These are phyloP conservation scores for Bellardia pandia DNA, from an alignment of 2,888 invertebrate genomes.

Conservation along the genomic window DNA sequence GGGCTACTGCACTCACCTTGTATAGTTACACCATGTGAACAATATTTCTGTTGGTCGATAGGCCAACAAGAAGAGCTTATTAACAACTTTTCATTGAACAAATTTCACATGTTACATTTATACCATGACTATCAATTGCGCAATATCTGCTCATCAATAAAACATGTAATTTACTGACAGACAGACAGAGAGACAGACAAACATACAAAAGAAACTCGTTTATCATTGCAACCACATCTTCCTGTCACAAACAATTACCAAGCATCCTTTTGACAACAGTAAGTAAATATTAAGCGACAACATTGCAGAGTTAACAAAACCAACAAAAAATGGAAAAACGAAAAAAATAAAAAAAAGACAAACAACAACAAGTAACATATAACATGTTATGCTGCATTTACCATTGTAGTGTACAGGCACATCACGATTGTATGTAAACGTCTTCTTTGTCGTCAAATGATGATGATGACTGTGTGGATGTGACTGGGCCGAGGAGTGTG, in stretches of 20 bases:
- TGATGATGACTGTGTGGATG: constrained; percentile 87
- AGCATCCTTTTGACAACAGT: neutral
- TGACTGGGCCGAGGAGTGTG: constrained; percentile 88
- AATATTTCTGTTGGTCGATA: too few species aligned
- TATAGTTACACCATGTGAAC: too few species aligned
- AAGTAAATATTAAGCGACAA: constrained; percentile 35
- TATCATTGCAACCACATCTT: constrained; percentile 34
- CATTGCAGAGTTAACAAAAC: neutral
- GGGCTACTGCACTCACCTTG: too few species aligned
- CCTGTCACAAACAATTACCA: constrained; percentile 41
- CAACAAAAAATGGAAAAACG: neutral
- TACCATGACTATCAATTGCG: constrained; percentile 12
- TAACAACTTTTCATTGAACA: too few species aligned
- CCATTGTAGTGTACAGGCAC: constrained; percentile 84
- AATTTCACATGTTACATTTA: neutral
- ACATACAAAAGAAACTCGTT: constrained; percentile 12
- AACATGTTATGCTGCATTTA: constrained; percentile 72
- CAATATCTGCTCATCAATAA: constrained; percentile 53
- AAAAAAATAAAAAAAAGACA: neutral
- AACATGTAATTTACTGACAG: constrained; percentile 21
- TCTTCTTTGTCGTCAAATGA: constrained; percentile 88
- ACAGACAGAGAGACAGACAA: too few species aligned
- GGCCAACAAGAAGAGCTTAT: too few species aligned
- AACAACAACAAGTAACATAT: neutral
- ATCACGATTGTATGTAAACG: constrained; percentile 87